Evolutionary conservation across 2,797 vertebrate species (phyloP), one percentile per base, ranked within the genome.

Genomic region (Phylloscopus collybita): DNA sequence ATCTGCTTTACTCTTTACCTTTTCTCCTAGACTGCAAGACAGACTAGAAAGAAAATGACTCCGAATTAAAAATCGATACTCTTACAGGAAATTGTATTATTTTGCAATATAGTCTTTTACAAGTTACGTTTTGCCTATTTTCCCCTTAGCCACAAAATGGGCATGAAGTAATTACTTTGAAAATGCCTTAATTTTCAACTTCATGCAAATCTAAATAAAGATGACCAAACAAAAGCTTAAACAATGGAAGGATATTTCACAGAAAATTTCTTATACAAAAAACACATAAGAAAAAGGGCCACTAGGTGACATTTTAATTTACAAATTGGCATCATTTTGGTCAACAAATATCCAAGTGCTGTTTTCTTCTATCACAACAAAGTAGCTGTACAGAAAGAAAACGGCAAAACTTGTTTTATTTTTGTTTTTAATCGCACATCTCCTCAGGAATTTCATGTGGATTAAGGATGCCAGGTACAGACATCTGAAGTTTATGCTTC

Each of bases 401-500:
- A 96, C 96, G 86, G 97, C 96, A 95, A 96, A 97, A 98, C 97
- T 97, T 94, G 95, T 94, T 98, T 97, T 97, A 92, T 97, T 80
- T 76, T 74, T 97, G 49, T 97, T 99, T 98, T 99, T 98, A 99
- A 98, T 99, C 99, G 91, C 99, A 99, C 99, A 99, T 99, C 98
- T 99, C 99, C 98, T 99, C 99, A 2, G 99, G 99, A 98, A 99
- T 99, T 97, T 99, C 99, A 78, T 99, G 99, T 97, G 99, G 99
- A 98, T 99, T 99, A 92, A 99, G 98, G 97, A 99, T 99, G 94
- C 99, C 99, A 62, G 99, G 99, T 92, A 99, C 99, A 29, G 99
- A 99, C 99, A 99, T 99, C 98, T 99, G 99, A 92, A 99, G 98
- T 98, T 99, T 99, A 98, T 99, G 99, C 97, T 99, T 99, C 97